These are phyloP conservation scores for Dynastes grantii DNA, from an alignment of 2,888 invertebrate species.

Conservation along the genomic window DNA sequence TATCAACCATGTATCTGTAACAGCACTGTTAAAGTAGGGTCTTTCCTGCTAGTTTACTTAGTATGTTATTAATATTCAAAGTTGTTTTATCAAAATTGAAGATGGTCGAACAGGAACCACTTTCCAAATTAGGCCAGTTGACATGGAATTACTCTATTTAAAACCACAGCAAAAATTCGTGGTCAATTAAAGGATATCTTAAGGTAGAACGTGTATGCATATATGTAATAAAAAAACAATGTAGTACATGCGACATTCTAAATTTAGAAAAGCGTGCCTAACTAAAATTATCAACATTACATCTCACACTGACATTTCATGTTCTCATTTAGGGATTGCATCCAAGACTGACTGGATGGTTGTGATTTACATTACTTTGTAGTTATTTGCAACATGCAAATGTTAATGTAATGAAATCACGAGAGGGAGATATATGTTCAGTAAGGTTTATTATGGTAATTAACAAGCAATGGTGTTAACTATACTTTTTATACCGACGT, in stretches of 20 bases:
- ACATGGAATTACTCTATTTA: too few relatives aligned
- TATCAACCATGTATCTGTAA: too few relatives aligned
- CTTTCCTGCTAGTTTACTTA: too few relatives aligned
- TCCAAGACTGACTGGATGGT: background rate
- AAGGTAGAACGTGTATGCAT: too few relatives aligned
- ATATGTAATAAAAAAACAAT: too few relatives aligned
- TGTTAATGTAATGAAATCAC: background rate
- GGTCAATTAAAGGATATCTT: too few relatives aligned
- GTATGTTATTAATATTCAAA: too few relatives aligned
- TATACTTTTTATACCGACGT: background rate
- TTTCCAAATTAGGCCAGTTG: too few relatives aligned
- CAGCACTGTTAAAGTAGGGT: too few relatives aligned
- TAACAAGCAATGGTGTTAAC: background rate
- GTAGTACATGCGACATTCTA: background rate
- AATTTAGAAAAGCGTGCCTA: slow-evolving; percentile 3
- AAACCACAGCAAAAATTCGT: too few relatives aligned
- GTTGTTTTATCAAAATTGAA: too few relatives aligned
- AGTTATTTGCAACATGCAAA: slow-evolving; percentile 2
- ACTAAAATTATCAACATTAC: background rate
- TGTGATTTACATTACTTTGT: slow-evolving; percentile 4
- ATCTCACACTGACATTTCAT: background rate
- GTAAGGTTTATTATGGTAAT: background rate
- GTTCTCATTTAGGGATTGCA: background rate
- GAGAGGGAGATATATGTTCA: background rate
- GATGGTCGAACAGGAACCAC: too few relatives aligned